A percentile compares a stretch with the other conserved stretches of the same genome.
Evolutionary conservation across 2,888 invertebrate species (phyloP).

Genomic region (Ichneumoninae sp.): DNA sequence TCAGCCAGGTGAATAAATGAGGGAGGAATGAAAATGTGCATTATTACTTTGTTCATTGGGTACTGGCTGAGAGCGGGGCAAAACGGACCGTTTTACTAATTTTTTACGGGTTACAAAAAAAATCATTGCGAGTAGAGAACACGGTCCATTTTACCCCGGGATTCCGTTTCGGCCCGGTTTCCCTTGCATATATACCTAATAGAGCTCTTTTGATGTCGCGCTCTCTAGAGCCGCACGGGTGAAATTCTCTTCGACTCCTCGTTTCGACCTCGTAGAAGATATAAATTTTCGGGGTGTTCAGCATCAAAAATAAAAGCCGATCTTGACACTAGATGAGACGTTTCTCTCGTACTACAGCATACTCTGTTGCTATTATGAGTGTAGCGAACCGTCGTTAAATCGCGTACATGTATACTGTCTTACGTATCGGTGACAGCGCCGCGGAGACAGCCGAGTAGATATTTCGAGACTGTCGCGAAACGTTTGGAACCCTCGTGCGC

Average conservation of each 20-base stretch:
- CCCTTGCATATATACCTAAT: slow-evolving; percentile 39
- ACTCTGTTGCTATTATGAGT: slow-evolving; percentile 52
- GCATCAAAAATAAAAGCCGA: slow-evolving; percentile 59
- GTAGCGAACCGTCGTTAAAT: slow-evolving; percentile 27
- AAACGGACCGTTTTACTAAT: neutral
- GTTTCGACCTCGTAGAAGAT: slow-evolving; percentile 56
- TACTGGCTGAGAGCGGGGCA: too few relatives aligned
- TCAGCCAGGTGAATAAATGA: too few relatives aligned
- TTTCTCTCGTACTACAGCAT: slow-evolving; percentile 64
- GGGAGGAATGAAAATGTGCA: too few relatives aligned
- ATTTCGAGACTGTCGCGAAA: slow-evolving; percentile 62
- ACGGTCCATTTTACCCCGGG: neutral
- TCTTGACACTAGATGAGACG: slow-evolving; percentile 58
- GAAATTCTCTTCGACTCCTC: neutral
- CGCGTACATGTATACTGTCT: slow-evolving; percentile 27
- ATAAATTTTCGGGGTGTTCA: slow-evolving; percentile 61
- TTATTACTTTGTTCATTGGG: too few relatives aligned
- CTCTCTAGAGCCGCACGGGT: slow-evolving; percentile 10
- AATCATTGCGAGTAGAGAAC: too few relatives aligned
- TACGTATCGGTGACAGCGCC: slow-evolving; percentile 27
- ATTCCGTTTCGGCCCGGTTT: neutral
- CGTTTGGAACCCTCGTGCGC: slow-evolving; percentile 71
- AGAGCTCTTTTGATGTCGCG: slow-evolving; percentile 61
- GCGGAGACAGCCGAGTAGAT: slow-evolving; percentile 50
- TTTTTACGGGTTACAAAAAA: neutral